Base-by-base conservation (phyloP, 2,888 invertebrate genomes). In the Marasmarcha lunaedactyla region DNA sequence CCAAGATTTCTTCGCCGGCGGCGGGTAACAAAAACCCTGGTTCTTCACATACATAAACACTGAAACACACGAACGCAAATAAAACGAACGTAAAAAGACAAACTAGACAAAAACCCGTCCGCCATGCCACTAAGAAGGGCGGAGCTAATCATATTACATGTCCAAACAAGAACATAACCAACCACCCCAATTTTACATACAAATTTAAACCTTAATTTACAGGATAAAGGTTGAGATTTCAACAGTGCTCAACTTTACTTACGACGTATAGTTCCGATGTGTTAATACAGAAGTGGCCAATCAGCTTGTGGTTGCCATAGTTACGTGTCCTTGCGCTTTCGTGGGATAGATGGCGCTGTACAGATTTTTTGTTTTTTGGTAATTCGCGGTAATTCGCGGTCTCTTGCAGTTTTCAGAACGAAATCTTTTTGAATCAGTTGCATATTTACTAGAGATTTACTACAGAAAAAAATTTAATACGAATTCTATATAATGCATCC, bases 81-180 rank as follows among this genome's bases (percentile, higher is more conserved):
- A 51, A 53, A 64, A 68, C 56, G 46, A 46, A 62, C 64, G 62
- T 54, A 65, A 72, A 74, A 77, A 74, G 74, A 68, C 71, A 59
- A 56, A 47, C 52, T 7, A 7, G 20, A 3, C 53, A 48, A 63
- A 66, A 65, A 63, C 58, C 60, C 47, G 63, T 63, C 78, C 76
- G 81, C 79, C 79, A 79, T 79, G 71, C 67, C 69, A 50, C 63
- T 57, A 54, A 56, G 68, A 59, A 68, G 72, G 79, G 81, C 78
- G 81, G 77, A 58, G 72, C 78, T 77, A 78, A 74, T 74, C 68
- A 71, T 47, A 61, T 51, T 46, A 52, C 48, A 40, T 46, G 36
- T 46, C 46, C 41, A 44, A 52, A 52, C 42, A 35, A 39, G 44
- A 57, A 51, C 51, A 48, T 45, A 30, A n/a, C 46, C 47, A 63